These are phyloP conservation scores for Drosophila paramelanica DNA, from an alignment of 2,888 invertebrate genomes.

Conservation along the genomic window DNA sequence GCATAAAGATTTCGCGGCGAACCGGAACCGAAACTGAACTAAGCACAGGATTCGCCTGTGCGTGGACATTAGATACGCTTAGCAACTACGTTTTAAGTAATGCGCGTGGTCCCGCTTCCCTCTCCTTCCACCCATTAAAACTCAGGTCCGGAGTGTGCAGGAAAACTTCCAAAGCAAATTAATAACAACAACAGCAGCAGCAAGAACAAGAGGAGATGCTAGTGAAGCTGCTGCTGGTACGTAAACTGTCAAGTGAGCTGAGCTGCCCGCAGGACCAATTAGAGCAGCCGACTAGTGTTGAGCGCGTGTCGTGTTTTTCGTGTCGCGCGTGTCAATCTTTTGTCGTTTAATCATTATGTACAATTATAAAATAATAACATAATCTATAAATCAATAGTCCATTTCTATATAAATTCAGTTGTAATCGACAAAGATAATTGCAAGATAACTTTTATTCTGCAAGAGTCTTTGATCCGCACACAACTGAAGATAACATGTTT, in stretches of 20 bases:
- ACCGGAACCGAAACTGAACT: conserved; percentile 66
- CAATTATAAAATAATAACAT: too few relatives aligned
- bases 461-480: too few relatives aligned
- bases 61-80: conserved; percentile 59
- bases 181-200: conserved; percentile 67
- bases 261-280: conserved; percentile 59
- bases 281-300: conserved; percentile 32
- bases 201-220: not conserved
- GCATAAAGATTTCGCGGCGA: conserved; percentile 15
- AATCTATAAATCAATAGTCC: too few relatives aligned
- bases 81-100: conserved; percentile 55
- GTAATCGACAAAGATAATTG: too few relatives aligned
- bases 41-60: conserved; percentile 24
- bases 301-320: not conserved
- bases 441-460: too few relatives aligned
- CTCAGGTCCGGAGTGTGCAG: conserved; percentile 3
- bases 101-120: conserved; percentile 42
- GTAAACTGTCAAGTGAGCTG: conserved; percentile 39
- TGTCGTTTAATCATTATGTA: too few relatives aligned
- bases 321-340: too few relatives aligned
- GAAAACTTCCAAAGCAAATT: conserved; percentile 75
- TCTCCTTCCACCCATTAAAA: conserved; percentile 11
- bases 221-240: conserved; percentile 3
- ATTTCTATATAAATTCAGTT: too few relatives aligned
- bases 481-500: too few relatives aligned